Evolutionary conservation across 2,888 invertebrate species (phyloP).

Genomic region (Napeogenes sylphis): DNA sequence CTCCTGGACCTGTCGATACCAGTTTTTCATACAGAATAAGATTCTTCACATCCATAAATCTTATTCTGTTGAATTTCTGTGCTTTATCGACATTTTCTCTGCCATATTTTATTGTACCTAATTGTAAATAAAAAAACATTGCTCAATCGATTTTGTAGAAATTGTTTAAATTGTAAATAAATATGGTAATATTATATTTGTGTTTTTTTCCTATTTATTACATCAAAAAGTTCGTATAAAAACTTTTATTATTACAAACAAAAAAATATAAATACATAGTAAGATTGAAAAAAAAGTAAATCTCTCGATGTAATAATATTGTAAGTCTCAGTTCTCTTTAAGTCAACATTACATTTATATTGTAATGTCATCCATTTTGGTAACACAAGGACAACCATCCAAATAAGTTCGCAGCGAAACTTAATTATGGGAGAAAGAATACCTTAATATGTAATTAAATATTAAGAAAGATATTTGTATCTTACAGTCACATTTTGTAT

Average conservation of each 20-base stretch:
- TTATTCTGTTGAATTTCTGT: conserved; percentile 34
- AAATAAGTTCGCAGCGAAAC: conserved; percentile 30
- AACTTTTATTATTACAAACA: neutral
- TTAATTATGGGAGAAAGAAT: conserved; percentile 22
- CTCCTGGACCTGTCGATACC: neutral
- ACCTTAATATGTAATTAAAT: too few species aligned
- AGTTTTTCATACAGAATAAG: neutral
- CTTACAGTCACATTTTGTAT: too few species aligned
- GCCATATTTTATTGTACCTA: conserved; percentile 36
- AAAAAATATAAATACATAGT: too few species aligned
- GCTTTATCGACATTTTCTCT: conserved; percentile 33
- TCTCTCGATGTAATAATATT: neutral
- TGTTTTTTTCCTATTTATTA: conserved; percentile 8
- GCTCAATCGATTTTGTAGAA: conserved; percentile 39
- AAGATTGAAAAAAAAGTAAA: neutral
- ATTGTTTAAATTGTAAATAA: conserved; percentile 46
- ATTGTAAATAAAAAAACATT: conserved; percentile 37
- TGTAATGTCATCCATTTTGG: conserved; percentile 29
- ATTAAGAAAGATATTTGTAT: too few species aligned
- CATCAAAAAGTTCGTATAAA: too few species aligned
- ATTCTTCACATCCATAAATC: conserved; percentile 14
- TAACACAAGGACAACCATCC: conserved; percentile 31
- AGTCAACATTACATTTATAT: conserved; percentile 28
- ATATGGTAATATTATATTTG: conserved; percentile 31
- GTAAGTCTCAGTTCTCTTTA: conserved; percentile 5